Evolutionary conservation across 2,888 invertebrate genomes (phyloP).

Genomic region (Boloria selene): DNA sequence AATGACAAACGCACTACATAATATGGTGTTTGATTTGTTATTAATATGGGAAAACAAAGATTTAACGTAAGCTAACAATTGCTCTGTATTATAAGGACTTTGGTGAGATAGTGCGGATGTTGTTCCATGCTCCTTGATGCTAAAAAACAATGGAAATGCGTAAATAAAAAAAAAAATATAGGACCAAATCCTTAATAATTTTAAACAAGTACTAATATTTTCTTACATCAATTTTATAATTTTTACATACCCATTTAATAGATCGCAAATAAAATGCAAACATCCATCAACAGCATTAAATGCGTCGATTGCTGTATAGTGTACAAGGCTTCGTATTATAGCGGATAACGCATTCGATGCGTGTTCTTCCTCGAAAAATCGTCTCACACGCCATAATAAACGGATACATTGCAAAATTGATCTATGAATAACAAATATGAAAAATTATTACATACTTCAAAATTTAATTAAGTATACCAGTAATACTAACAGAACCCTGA

Average conservation of each 20-base stretch:
- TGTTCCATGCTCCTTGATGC: conserved; percentile 57
- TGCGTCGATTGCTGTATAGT: conserved; percentile 58
- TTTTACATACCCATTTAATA: conserved; percentile 62
- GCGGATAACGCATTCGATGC: conserved; percentile 64
- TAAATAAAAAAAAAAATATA: too few relatives aligned
- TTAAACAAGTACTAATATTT: too few relatives aligned
- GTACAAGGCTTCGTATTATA: conserved; percentile 61
- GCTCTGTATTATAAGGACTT: conserved; percentile 72
- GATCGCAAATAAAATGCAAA: conserved; percentile 67
- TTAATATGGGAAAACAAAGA: conserved; percentile 53
- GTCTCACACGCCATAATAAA: conserved; percentile 58
- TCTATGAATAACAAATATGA: conserved; percentile 43
- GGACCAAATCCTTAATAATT: too few relatives aligned
- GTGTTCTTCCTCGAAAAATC: conserved; percentile 68
- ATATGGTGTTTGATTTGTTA: conserved; percentile 51
- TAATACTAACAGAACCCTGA: neutral
- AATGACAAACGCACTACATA: conserved; percentile 68
- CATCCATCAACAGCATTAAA: conserved; percentile 61
- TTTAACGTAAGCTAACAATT: conserved; percentile 66
- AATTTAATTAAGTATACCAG: neutral
- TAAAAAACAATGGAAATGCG: conserved; percentile 43
- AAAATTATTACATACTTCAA: neutral
- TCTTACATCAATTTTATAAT: too few relatives aligned
- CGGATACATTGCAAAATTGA: conserved; percentile 63
- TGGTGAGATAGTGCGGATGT: conserved; percentile 65